Percentiles rank a stretch among this genome's conserved stretches.
Evolutionary conservation across 2,888 invertebrate species (phyloP).

Genomic region (Plagodis dolabraria): DNA sequence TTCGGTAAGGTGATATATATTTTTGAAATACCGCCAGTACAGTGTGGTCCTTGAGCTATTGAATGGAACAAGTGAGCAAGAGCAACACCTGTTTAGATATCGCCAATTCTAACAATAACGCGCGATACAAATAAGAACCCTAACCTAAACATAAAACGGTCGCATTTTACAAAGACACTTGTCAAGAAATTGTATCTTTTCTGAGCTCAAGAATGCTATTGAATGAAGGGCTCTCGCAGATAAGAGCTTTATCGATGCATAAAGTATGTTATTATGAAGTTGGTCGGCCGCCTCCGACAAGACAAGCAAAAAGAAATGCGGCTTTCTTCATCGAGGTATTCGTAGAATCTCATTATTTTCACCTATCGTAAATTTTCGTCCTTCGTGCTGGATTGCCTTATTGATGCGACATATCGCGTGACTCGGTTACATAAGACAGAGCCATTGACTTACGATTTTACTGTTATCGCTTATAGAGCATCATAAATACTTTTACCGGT

Average conservation of each 20-base stretch:
- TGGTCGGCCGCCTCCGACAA: constrained; percentile 53
- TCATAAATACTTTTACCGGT: constrained; percentile 29
- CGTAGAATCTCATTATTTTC: constrained; percentile 60
- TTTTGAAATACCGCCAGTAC: too few relatives aligned
- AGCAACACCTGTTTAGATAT: constrained; percentile 70
- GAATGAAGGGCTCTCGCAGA: constrained; percentile 74
- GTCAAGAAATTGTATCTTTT: constrained; percentile 59
- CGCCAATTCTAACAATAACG: constrained; percentile 36
- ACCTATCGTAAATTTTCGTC: constrained; percentile 67
- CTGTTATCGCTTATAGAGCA: constrained; percentile 30
- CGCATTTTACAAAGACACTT: constrained; percentile 42
- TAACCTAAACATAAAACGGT: constrained; percentile 52
- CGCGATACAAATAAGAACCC: constrained; percentile 51
- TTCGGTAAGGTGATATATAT: too few relatives aligned
- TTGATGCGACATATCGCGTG: constrained; percentile 31
- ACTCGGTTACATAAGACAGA: constrained; percentile 40
- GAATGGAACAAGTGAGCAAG: constrained; percentile 65
- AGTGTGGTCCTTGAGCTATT: constrained; percentile 30
- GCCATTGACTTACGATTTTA: constrained; percentile 32
- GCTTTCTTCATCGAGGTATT: constrained; percentile 61
- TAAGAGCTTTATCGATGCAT: constrained; percentile 79
- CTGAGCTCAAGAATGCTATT: constrained; percentile 67
- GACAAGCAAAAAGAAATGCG: constrained; percentile 53
- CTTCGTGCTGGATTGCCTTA: constrained; percentile 39
- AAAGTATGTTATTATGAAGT: constrained; percentile 79